Percentiles rank a stretch among this genome's conserved stretches.
phyloP scores from a whole-genome alignment of 1,140 invertebrate species.

The Zophobas morio region DNA sequence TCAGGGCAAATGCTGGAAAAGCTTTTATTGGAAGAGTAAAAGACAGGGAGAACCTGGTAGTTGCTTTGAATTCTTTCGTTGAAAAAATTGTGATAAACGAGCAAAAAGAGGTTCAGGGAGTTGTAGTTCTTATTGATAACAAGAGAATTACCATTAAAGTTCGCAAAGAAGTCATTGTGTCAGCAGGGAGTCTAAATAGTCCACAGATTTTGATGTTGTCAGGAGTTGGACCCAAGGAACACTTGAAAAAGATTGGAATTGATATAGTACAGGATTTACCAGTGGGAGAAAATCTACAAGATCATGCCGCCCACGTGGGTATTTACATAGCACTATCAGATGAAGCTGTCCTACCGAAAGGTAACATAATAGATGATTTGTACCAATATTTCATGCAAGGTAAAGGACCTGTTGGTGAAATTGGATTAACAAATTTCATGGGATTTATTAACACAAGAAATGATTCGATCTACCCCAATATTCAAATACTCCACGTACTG shows the following conservation, averaged over 20 bases:
- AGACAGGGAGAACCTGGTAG: conserved; percentile 71
- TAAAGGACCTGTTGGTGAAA: conserved; percentile 53
- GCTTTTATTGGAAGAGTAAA: conserved; percentile 80
- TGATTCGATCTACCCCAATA: conserved; percentile 55
- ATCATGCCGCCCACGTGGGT: conserved; percentile 66
- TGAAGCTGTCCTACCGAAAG: conserved; percentile 7
- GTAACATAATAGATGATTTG: conserved; percentile 37
- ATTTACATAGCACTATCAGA: conserved; percentile 45
- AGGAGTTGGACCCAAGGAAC: conserved; percentile 79
- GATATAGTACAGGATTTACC: conserved; percentile 62
- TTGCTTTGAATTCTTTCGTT: conserved; percentile 71
- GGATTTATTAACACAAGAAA: conserved; percentile 55
- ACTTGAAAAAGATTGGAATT: conserved; percentile 70
- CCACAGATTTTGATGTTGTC: conserved; percentile 81
- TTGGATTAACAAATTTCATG: conserved; percentile 50
- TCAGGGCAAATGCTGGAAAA: conserved; percentile 82
- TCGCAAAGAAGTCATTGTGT: conserved; percentile 76
- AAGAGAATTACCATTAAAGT: conserved; percentile 67
- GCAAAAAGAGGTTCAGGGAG: conserved; percentile 52
- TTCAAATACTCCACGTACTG: conserved; percentile 68
- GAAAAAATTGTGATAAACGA: conserved; percentile 64
- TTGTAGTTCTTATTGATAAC: conserved; percentile 60
- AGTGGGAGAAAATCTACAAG: conserved; percentile 70
- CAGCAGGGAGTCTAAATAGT: conserved; percentile 73
- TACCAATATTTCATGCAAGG: conserved; percentile 55